phyloP scores from a whole-genome alignment of 2,113 vertebrate genomes.

The Notiomystis cincta region DNA sequence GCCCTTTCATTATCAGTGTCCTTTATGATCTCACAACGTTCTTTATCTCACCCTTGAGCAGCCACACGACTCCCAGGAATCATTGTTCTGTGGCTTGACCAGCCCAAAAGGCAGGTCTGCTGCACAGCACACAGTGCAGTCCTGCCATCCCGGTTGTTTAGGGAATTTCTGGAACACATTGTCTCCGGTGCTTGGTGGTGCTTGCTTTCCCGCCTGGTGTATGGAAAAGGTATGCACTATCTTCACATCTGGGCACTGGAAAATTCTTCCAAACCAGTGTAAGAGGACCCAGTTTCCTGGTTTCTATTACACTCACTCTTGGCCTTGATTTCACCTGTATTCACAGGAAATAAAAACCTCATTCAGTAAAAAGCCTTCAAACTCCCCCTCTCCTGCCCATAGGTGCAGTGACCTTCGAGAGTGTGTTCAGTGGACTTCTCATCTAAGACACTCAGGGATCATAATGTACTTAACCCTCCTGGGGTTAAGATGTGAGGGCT shows the following conservation, averaged over 20 bases:
- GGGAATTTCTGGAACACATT: fast-evolving
- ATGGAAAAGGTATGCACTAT: neutral
- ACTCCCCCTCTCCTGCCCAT: neutral
- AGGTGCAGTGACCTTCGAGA: neutral
- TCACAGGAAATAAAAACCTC: neutral
- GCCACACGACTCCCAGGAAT: neutral
- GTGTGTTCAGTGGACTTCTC: neutral
- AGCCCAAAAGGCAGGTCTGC: neutral
- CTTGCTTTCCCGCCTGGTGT: fast-evolving
- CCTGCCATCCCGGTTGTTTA: neutral
- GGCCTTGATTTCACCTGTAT: neutral
- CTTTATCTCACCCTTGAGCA: neutral
- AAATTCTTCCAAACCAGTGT: neutral
- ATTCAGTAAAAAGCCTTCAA: neutral
- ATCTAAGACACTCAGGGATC: neutral
- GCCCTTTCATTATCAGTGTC: neutral
- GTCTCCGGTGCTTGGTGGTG: fast-evolving
- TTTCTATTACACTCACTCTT: neutral
- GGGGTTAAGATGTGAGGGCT: neutral
- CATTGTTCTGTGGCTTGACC: neutral
- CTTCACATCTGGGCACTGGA: fast-evolving
- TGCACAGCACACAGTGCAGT: neutral
- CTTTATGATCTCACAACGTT: fast-evolving
- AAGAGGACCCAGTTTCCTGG: neutral
- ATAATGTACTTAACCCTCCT: neutral